These are phyloP conservation scores for Caenorhabditis doughertyi DNA, from an alignment of 2,888 invertebrate species.

Conservation along the genomic window DNA sequence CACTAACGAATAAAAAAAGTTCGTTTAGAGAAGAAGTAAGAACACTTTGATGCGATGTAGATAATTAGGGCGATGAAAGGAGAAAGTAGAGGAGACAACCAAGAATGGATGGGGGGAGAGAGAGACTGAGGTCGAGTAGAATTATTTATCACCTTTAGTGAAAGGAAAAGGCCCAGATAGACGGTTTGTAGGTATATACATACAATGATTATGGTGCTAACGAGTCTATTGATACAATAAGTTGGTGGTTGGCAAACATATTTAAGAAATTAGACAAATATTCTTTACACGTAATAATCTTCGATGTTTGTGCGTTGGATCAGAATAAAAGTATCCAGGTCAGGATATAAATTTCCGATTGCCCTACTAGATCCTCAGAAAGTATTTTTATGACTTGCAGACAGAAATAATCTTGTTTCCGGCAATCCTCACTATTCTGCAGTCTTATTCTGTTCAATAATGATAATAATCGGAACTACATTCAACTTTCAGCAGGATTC, in stretches of 20 bases:
- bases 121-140: constrained; percentile 17
- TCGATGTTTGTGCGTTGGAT: neutral
- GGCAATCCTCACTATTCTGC: no score
- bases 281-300: neutral
- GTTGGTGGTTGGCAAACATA: constrained; percentile 14
- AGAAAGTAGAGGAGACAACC: constrained; percentile 24
- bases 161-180: neutral
- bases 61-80: constrained; percentile 35
- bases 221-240: neutral
- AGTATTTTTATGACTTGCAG: no score
- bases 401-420: no score
- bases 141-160: constrained; percentile 37
- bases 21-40: neutral
- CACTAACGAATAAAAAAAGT: no score
- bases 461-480: no score
- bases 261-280: constrained; percentile 30
- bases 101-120: neutral
- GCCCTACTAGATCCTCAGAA: no score
- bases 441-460: no score
- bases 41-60: constrained; percentile 2
- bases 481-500: no score
- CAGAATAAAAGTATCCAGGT: neutral
- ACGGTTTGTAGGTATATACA: neutral
- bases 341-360: no score
- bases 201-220: neutral